Percentiles rank a stretch among this genome's conserved stretches.
Conservation (phyloP, 1,140 invertebrate genomes). For the Zaprionus capensis region DNA sequence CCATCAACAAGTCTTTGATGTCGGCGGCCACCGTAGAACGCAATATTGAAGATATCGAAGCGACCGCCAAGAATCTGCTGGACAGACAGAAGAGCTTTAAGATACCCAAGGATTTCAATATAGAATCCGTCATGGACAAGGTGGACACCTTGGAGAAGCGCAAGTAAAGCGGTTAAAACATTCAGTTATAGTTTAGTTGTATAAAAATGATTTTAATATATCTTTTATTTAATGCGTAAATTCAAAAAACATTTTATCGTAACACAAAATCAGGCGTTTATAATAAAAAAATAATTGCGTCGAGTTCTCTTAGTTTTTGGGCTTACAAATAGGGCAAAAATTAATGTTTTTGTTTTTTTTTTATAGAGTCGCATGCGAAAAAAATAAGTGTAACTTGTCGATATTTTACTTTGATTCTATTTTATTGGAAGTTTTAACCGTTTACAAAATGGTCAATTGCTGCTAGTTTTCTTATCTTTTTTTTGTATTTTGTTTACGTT, state of each 20-base stretch:
- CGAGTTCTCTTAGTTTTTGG: conserved; percentile 39
- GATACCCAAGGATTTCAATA: conserved; percentile 60
- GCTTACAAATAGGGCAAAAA: conserved; percentile 48
- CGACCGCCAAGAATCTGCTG: conserved; percentile 41
- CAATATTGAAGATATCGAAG: conserved; percentile 32
- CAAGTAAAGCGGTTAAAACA: conserved; percentile 21
- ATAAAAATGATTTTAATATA: conserved; percentile 72
- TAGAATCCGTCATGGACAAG: conserved; percentile 69
- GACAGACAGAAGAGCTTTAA: conserved; percentile 48
- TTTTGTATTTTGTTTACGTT: conserved; percentile 29
- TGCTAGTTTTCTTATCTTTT: conserved; percentile 45
- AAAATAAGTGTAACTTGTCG: conserved; percentile 30
- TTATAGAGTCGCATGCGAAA: conserved; percentile 22
- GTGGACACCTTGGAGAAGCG: conserved; percentile 45
- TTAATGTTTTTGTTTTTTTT: not conserved
- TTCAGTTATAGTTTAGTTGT: conserved; percentile 40
- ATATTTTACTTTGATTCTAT: conserved; percentile 53
- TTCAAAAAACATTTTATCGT: conserved; percentile 70
- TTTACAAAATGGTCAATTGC: conserved; percentile 63
- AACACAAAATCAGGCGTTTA: conserved; percentile 70
- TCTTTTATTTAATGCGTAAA: conserved; percentile 72
- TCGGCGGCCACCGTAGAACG: conserved; percentile 39
- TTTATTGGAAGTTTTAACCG: conserved; percentile 52
- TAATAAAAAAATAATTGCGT: conserved; percentile 33
- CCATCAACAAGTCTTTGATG: conserved; percentile 48